Conservation (phyloP, 1,140 invertebrate genomes). For the Rhizoglyphus robini region DNA sequence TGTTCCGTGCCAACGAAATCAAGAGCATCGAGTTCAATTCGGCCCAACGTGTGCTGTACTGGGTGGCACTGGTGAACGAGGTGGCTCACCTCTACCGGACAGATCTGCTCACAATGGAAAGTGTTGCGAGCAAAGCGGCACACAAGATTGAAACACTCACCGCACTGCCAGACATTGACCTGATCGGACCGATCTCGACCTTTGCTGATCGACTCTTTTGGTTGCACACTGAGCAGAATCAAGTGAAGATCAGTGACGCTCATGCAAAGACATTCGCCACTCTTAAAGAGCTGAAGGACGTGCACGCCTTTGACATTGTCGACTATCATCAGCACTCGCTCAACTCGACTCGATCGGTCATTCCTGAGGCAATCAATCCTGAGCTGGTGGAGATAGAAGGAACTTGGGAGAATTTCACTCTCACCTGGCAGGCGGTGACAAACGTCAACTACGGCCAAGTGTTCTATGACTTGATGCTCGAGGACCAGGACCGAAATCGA, state of each 20-base stretch:
- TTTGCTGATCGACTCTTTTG: conserved; percentile 63
- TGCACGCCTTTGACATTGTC: conserved; percentile 55
- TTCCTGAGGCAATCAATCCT: conserved; percentile 49
- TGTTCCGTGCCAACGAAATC: conserved; percentile 58
- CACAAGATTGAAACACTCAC: neutral
- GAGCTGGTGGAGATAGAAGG: conserved; percentile 51
- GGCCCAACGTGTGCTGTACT: neutral
- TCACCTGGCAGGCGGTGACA: conserved; percentile 57
- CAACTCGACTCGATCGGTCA: no score
- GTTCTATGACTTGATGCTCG: conserved; percentile 63
- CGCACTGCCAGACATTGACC: conserved; percentile 13
- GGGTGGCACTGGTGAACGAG: neutral
- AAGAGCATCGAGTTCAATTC: neutral
- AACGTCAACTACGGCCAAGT: conserved; percentile 63
- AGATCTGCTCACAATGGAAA: no score
- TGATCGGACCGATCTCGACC: conserved; percentile 50
- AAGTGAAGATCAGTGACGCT: conserved; percentile 61
- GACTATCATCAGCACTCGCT: no score
- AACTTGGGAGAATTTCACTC: conserved; percentile 55
- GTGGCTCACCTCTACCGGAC: no score
- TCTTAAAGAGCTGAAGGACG: conserved; percentile 46
- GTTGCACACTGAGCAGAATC: conserved; percentile 52
- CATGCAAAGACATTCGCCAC: conserved; percentile 56
- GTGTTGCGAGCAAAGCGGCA: no score
- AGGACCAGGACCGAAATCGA: conserved; percentile 18